Evolutionary conservation across 2,797 vertebrate species (phyloP), one percentile per base, ranked within the genome.

Genomic region (Danio albolineatus): DNA sequence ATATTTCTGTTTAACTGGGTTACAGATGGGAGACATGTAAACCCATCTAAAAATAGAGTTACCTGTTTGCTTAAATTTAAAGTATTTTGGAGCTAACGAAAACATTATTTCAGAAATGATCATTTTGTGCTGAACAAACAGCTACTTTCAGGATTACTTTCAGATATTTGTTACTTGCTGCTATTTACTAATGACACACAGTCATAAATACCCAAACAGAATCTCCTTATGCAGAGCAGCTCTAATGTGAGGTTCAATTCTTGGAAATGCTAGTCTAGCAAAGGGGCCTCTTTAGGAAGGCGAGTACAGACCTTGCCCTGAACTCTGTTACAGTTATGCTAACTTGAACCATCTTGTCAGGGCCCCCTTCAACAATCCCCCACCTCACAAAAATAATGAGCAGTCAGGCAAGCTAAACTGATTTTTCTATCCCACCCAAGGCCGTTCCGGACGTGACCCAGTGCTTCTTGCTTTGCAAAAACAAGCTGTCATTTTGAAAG

Each of bases 381-480:
- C 83, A 65, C 78, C 59, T 36, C 16, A 39, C 57, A 56, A 46
- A 79, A 73, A 65, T 73, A 57, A 73, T 65, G 78, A 79, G 69
- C 85, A 89, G 89, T 54, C 84, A 6, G n/a, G 81, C 69, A 77
- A 83, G 86, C 83, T 86, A 91, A 88, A 65, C 51, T 86, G 87
- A 91, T 83, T 83, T 86, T 85, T 86, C 83, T 67, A 77, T 82
- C 76, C 81, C 79, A 87, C 44, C 41, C 59, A 51, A 70, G 75
- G 41, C 81, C 44, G 61, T 82, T 76, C 48, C 57, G 59, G 48
- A 79, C 7, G 36, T 64, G 79, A 66, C 73, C 41, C 36, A 10
- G 8, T 80, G 57, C 44, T 69, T 21, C 59, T 65, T 74, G 19
- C 46, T 16, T 21, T 19, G 41, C 12, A 62, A 43, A 79, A 79